Percentiles rank a stretch among this genome's conserved stretches.
Conservation (phyloP, 1,140 invertebrate genomes). For the Cydia pomonella region DNA sequence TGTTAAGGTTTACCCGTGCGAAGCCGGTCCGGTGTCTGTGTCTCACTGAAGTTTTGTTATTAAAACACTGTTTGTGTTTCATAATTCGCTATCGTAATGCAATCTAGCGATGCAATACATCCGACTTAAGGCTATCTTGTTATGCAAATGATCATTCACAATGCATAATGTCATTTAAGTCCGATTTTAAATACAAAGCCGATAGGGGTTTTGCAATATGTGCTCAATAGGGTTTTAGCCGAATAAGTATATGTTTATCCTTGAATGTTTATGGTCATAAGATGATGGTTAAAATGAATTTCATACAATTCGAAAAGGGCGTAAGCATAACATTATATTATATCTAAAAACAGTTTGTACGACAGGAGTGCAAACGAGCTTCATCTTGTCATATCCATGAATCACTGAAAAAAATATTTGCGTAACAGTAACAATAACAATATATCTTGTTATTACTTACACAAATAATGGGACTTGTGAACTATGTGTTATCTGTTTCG, state of each 20-base stretch:
- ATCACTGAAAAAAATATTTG: no score
- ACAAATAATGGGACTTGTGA: no score
- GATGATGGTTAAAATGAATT: background rate
- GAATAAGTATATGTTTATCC: background rate
- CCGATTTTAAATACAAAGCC: constrained; percentile 46
- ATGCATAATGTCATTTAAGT: constrained; percentile 51
- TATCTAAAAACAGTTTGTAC: background rate
- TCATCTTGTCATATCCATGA: no score
- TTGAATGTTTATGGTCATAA: background rate
- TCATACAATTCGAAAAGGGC: background rate
- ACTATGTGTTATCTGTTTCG: no score
- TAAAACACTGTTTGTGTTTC: constrained; percentile 23
- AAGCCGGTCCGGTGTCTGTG: no score
- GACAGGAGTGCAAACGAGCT: no score
- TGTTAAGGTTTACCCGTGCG: no score
- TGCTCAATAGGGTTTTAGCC: background rate
- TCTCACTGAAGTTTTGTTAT: no score
- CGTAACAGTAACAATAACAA: no score
- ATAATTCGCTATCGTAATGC: constrained; percentile 51
- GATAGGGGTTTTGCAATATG: constrained; percentile 18
- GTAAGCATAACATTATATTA: background rate
- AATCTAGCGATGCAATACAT: constrained; percentile 48
- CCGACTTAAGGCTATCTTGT: constrained; percentile 51
- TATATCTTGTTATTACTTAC: no score
- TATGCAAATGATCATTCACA: constrained; percentile 61